Evolutionary conservation across 2,888 invertebrate genomes (phyloP).

Genomic region (Archips crataeganus): DNA sequence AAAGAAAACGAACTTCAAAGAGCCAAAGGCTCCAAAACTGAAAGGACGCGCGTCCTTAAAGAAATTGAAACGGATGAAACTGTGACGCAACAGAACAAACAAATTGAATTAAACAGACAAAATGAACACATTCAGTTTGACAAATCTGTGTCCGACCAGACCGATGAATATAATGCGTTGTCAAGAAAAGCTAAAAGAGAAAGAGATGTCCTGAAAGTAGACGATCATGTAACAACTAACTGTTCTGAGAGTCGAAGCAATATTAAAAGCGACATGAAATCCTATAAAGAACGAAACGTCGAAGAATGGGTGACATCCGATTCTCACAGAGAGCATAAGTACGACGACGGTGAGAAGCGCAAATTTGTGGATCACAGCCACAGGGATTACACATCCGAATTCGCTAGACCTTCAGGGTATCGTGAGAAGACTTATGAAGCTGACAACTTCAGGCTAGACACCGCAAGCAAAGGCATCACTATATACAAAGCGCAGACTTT

Average conservation of each 20-base stretch:
- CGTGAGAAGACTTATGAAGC: constrained; percentile 59
- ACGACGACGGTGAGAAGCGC: constrained; percentile 48
- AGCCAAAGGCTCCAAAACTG: not conserved
- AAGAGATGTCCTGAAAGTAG: not conserved
- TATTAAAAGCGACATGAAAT: not conserved
- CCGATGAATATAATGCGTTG: constrained; percentile 2
- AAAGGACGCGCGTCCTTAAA: not conserved
- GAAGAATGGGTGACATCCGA: constrained; percentile 30
- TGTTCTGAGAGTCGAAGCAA: not conserved
- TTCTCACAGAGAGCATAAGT: not conserved
- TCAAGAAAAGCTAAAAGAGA: constrained; percentile 6
- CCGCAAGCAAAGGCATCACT: constrained; percentile 50
- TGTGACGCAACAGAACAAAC: not conserved
- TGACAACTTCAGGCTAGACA: constrained; percentile 46
- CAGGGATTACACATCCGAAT: constrained; percentile 67
- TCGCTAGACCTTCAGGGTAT: constrained; percentile 64
- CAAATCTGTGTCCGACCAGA: not conserved
- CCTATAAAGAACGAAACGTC: constrained; percentile 15
- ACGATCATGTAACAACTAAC: not conserved
- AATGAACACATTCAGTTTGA: not conserved
- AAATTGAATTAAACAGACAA: not conserved
- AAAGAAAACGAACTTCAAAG: constrained; percentile 44
- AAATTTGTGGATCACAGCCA: constrained; percentile 63
- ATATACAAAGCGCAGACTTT: constrained; percentile 66
- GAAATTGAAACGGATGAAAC: not conserved